Base-by-base conservation (phyloP, 2,797 vertebrate genomes). In the Galaxias olidus region DNA sequence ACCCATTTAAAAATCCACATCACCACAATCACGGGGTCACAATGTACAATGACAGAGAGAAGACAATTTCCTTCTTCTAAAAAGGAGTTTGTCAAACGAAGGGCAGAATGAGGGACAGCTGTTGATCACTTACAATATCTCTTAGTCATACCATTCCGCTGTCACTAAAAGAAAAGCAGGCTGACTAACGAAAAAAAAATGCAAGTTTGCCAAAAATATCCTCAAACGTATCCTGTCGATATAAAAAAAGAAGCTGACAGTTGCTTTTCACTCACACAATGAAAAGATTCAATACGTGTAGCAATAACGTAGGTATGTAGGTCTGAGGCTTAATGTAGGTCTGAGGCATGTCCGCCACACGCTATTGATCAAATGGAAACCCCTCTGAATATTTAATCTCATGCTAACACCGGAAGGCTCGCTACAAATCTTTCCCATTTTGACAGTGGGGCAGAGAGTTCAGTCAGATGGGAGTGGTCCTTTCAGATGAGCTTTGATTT, bases 401-500 rank as follows among this genome's bases (percentile, higher is more conserved):
- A 53, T 60, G 73, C 81, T 14, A 77, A 75, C 82, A 83, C 80
- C 79, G 81, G 82, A 87, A 89, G 82, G 77, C 74, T 83, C 51
- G 41, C 73, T 81, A 84, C 88, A 90, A 87, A 88, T 89, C 81
- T 88, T 73, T 78, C 68, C 71, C 73, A 74, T 86, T 87, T 84
- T 81, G 71, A 86, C 75, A 78, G 83, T 69, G 69, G 72, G 76
- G 72, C 80, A 75, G 74, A 81, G 80, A 86, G 81, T 82, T 82
- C 74, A 82, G 81, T 85, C 82, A 80, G 83, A 88, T 80, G 79
- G 84, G 79, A 87, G 72, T 55, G 68, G 80, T 80, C 77, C 72
- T 80, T 80, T 86, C 82, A 84, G 78, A 83, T 84, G 65, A 85
- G 85, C 84, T 88, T 88, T 87, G 85, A 89, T 88, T 87, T 78